Evolutionary conservation across 2,113 vertebrate genomes (phyloP).

Genomic region (Osmerus eperlanus): DNA sequence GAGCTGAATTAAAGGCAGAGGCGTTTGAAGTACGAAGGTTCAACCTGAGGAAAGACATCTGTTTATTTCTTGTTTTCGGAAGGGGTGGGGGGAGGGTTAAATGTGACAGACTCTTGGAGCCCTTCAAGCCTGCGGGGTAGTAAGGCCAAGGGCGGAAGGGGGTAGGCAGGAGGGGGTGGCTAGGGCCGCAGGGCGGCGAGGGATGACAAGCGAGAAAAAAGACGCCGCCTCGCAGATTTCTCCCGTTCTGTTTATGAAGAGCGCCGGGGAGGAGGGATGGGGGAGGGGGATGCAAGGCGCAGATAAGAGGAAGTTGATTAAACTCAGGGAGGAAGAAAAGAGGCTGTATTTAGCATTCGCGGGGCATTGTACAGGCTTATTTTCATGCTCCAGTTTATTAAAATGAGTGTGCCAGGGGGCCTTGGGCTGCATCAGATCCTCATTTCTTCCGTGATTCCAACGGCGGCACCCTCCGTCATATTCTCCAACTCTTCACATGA

Average conservation of each 20-base stretch:
- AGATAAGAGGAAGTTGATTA: constrained; percentile 70
- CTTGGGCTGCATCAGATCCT: constrained; percentile 30
- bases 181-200: constrained; percentile 9
- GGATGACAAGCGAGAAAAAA: constrained; percentile 50
- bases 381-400: constrained; percentile 69
- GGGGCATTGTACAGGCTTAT: constrained; percentile 59
- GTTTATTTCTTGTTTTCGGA: not conserved
- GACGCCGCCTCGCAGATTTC: not conserved
- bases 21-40: not conserved
- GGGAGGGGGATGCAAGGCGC: constrained; percentile 53
- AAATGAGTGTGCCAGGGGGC: constrained; percentile 61
- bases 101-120: no score
- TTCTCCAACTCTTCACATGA: constrained; percentile 47
- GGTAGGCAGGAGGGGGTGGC: not conserved
- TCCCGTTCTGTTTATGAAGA: no score
- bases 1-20: not conserved
- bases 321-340: constrained; percentile 59
- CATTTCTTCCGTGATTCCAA: constrained; percentile 34
- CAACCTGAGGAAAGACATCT: not conserved
- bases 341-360: constrained; percentile 65
- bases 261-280: constrained; percentile 31
- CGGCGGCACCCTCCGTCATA: constrained; percentile 28
- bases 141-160: not conserved
- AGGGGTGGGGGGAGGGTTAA: not conserved
- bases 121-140: no score